Percentiles rank a stretch among this genome's conserved stretches.
Evolutionary conservation across 2,888 invertebrate genomes (phyloP).

Genomic region (Sphecodes monilicornis): DNA sequence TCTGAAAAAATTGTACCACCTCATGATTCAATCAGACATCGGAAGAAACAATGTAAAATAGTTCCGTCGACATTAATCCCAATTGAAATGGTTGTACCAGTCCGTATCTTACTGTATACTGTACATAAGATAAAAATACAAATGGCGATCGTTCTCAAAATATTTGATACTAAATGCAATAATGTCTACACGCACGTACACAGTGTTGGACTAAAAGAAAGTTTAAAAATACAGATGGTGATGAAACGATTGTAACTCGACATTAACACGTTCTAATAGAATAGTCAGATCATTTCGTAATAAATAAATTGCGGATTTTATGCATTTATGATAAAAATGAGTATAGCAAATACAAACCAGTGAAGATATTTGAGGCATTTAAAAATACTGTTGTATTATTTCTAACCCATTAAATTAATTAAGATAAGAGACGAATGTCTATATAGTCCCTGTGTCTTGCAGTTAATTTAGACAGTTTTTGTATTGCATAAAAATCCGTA

Average conservation of each 20-base stretch:
- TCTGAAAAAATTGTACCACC: not conserved
- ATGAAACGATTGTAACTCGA: not conserved
- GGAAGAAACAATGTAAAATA: not conserved
- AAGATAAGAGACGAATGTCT: no score
- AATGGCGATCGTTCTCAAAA: slow-evolving; percentile 56
- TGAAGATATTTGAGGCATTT: no score
- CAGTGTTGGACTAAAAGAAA: not conserved
- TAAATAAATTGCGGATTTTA: not conserved
- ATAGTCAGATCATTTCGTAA: not conserved
- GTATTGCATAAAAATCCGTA: no score
- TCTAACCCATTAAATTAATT: no score
- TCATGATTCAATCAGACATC: not conserved
- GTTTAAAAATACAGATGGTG: not conserved
- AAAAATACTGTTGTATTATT: no score
- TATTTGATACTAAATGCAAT: slow-evolving; percentile 59
- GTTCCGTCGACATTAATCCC: not conserved
- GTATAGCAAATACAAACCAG: no score
- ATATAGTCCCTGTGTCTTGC: no score
- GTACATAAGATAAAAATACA: slow-evolving; percentile 61
- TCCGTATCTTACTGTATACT: slow-evolving; percentile 15
- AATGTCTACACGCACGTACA: slow-evolving; percentile 31
- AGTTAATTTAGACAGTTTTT: no score
- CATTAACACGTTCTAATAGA: not conserved
- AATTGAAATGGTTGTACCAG: not conserved
- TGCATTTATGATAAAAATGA: no score